phyloP scores from a whole-genome alignment of 2,113 vertebrate species.

The Erythrocercus mccallii region DNA sequence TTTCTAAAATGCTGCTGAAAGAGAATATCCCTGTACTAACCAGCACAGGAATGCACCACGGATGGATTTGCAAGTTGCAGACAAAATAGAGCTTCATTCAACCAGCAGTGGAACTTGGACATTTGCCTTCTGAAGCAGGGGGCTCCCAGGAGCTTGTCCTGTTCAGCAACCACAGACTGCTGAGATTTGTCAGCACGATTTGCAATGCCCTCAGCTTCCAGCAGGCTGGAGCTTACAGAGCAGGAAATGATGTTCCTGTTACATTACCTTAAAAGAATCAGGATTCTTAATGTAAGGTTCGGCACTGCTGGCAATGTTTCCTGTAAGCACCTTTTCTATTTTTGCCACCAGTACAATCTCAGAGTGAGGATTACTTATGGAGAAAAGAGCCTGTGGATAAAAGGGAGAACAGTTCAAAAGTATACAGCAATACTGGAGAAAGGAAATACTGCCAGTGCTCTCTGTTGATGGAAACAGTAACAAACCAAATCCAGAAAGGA shows the following conservation, averaged over 20 bases:
- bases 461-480: neutral
- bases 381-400: conserved; percentile 88
- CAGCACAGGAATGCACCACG: neutral
- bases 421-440: neutral
- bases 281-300: conserved; percentile 97
- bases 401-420: neutral
- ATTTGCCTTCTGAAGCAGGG: neutral
- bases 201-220: neutral
- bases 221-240: neutral
- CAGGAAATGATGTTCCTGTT: neutral
- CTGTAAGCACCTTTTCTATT: conserved; percentile 94
- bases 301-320: conserved; percentile 88
- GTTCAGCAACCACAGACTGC: neutral
- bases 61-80: neutral
- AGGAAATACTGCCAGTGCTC: neutral
- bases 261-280: conserved; percentile 91
- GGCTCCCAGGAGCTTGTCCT: neutral
- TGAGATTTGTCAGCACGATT: neutral
- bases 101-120: neutral
- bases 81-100: neutral
- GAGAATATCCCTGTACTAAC: neutral
- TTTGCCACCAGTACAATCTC: conserved; percentile 94
- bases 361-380: conserved; percentile 90
- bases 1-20: neutral
- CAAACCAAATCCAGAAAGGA: neutral